A percentile compares a stretch with the other conserved stretches of the same genome.
Evolutionary conservation across 2,797 vertebrate species (phyloP).

Genomic region (Agapornis canus): DNA sequence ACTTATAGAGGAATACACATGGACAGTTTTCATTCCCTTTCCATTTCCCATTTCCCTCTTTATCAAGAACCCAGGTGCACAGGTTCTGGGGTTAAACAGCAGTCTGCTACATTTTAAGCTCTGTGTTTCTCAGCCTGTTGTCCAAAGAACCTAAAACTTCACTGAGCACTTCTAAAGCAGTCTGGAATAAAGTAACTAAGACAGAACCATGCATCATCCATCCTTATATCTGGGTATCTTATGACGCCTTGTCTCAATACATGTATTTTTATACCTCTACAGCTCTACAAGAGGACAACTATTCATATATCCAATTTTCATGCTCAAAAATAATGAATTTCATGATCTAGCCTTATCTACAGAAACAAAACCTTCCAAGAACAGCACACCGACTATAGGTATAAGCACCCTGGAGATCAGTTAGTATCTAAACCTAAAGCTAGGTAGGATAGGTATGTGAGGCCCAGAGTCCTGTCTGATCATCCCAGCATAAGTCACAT

Average conservation of each 20-base stretch:
- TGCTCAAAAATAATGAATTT: not conserved
- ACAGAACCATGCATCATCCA: not conserved
- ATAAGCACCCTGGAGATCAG: not conserved
- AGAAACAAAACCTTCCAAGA: not conserved
- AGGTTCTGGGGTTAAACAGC: not conserved
- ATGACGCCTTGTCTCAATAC: not conserved
- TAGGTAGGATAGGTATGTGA: not conserved
- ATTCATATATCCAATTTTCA: not conserved
- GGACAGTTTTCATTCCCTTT: not conserved
- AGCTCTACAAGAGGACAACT: not conserved
- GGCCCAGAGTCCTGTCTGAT: not conserved
- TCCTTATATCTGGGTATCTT: not conserved
- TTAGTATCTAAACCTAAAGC: not conserved
- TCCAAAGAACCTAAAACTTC: not conserved
- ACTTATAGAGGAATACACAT: not conserved
- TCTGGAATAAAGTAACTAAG: not conserved
- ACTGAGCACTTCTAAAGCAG: not conserved
- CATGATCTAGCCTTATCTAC: not conserved
- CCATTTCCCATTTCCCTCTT: not conserved
- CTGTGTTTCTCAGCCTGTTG: not conserved
- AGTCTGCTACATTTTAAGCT: not conserved
- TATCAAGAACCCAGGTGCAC: no score
- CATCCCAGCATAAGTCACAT: not conserved
- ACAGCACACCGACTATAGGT: not conserved
- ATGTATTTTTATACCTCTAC: not conserved